phyloP scores from a whole-genome alignment of 2,888 invertebrate species.

The Drosophila lutescens region DNA sequence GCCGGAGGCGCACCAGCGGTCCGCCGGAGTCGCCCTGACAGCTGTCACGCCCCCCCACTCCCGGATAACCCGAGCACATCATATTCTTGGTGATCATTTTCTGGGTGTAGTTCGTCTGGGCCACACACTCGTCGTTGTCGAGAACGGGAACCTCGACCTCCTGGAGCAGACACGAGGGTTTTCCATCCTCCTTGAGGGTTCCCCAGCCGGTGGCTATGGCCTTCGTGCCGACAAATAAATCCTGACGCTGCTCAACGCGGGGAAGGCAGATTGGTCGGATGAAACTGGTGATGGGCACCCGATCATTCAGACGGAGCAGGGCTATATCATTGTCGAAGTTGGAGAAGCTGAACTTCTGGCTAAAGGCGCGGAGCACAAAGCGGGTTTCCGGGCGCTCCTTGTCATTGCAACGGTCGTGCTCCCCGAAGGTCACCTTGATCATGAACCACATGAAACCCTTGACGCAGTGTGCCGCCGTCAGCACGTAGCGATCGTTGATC shows the following conservation, averaged over 20 bases:
- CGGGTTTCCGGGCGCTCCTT: slow-evolving; percentile 90
- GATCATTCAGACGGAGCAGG: slow-evolving; percentile 91
- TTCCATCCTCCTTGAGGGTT: slow-evolving; percentile 93
- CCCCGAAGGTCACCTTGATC: slow-evolving; percentile 95
- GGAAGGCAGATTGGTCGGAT: slow-evolving; percentile 94
- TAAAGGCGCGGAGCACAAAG: slow-evolving; percentile 90
- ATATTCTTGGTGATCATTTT: slow-evolving; percentile 95
- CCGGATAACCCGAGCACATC: slow-evolving; percentile 85
- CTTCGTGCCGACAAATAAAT: slow-evolving; percentile 89
- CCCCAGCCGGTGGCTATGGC: slow-evolving; percentile 95
- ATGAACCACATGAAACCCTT: slow-evolving; percentile 97
- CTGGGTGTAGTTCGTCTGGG: slow-evolving; percentile 90
- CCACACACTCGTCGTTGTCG: slow-evolving; percentile 88
- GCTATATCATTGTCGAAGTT: slow-evolving; percentile 96
- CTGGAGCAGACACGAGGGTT: slow-evolving; percentile 92
- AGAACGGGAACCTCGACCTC: slow-evolving; percentile 90
- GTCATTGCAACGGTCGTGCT: slow-evolving; percentile 92
- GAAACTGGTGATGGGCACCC: slow-evolving; percentile 90
- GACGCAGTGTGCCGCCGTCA: slow-evolving; percentile 95
- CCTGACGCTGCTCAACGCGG: slow-evolving; percentile 87
- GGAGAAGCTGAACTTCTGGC: slow-evolving; percentile 92
- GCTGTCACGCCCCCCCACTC: slow-evolving; percentile 78
- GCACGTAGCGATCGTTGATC: slow-evolving; percentile 93
- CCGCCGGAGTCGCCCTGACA: slow-evolving; percentile 86
- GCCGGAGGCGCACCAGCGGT: slow-evolving; percentile 89